Evolutionary conservation across 2,888 invertebrate species (phyloP), one percentile per base, ranked within the genome.

Genomic region (Rotaria sp.): DNA sequence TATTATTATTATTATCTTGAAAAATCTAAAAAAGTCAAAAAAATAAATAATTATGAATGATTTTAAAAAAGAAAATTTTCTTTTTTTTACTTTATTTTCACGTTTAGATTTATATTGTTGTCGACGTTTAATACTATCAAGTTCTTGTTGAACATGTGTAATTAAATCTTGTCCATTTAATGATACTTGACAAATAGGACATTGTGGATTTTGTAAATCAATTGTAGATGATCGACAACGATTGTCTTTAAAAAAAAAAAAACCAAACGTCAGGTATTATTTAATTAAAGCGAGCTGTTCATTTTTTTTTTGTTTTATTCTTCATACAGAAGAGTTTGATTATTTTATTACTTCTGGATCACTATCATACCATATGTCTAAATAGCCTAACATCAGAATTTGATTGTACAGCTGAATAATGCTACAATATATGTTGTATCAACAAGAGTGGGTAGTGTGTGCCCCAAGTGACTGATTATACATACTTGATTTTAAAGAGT

Each of bases 181-280:
- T 80, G 80, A 45, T 45, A 80, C 45, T 45, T 80, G 41, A 80
- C 80, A 80, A n/a, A 80, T 80, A 4, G 80, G 80, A 45, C 80
- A 80, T 80, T 45, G 80, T n/a, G 80, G 80, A 45, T 80, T 80
- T 80, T 80, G 80, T 45, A 80, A 21, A 80, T 80, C 80, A 80
- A 80, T 45, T 45, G 80, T 80, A 24, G 80, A 80, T 45, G 80
- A 80, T 45, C 80, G 80, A 35, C 80, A 80, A 15, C 80, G 80
- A 80, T 80, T 45, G 10, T 80, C 80, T 80, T 50, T 45, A 50
- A 18, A 50, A 50, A 13, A 80, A 11, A 80, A 80, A 45, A 45
- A 45, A 13, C 45, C 8, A 21, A 75, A 41, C 8, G 8, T 24
- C 7, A 75, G 41, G 7, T 45, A n/a, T 45, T 45, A n/a, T 45